Percentiles rank a stretch among this genome's conserved stretches.
phyloP scores from a whole-genome alignment of 2,888 invertebrate species.

The Hylaea fasciaria region DNA sequence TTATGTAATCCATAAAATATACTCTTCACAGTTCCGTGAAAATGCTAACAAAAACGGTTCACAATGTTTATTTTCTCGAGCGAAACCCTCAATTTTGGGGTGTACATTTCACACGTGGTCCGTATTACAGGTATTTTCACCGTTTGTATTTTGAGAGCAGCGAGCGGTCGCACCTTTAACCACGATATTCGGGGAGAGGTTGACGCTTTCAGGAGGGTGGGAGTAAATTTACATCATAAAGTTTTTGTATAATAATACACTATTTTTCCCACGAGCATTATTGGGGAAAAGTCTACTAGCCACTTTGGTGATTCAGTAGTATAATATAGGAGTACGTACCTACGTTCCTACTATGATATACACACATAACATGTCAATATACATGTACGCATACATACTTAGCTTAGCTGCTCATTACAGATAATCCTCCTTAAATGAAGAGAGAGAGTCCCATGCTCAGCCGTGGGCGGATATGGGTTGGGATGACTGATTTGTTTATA shows the following conservation, averaged over 20 bases:
- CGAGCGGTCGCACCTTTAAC: constrained; percentile 28
- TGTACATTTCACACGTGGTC: constrained; percentile 31
- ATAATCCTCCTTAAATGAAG: no score
- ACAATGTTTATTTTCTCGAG: constrained; percentile 7
- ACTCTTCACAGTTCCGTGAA: not conserved
- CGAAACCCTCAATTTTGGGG: constrained; percentile 20
- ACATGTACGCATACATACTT: no score
- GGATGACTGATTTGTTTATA: no score
- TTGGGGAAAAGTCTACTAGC: not conserved
- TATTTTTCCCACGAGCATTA: no score
- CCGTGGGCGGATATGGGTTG: no score
- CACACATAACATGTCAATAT: no score
- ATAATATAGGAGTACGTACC: no score
- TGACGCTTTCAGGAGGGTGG: constrained; percentile 7
- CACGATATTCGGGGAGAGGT: constrained; percentile 4
- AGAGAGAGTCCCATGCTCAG: no score
- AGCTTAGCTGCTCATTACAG: no score
- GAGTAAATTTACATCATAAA: not conserved
- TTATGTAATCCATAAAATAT: not conserved
- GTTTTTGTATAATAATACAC: not conserved
- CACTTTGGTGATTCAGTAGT: not conserved
- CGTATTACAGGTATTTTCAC: constrained; percentile 45
- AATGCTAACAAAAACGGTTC: not conserved
- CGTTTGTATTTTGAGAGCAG: constrained; percentile 41
- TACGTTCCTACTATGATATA: no score